Evolutionary conservation across 2,113 vertebrate genomes (phyloP), one percentile per base, ranked within the genome.

Genomic region (Chelonoidis abingdonii): DNA sequence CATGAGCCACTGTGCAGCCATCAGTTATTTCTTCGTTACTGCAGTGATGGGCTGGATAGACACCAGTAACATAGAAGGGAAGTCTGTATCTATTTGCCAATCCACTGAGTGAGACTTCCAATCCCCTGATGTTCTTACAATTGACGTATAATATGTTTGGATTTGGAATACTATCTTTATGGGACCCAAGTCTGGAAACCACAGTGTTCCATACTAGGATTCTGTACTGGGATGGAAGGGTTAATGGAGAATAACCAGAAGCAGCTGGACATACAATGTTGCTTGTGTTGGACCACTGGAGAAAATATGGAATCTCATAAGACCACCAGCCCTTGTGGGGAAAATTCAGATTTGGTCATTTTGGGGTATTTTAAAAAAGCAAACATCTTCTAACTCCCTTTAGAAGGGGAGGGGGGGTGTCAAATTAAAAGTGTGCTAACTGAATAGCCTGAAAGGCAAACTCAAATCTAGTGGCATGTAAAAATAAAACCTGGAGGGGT

Each of bases 1-100:
- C 59, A 96, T 92, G 95, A 96, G 94, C 95, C 72, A 89, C 72
- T 94, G 41, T 21, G 44, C 1, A 2, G 35, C 6, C 72, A 62
- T 53, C 49, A 49, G 6, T 94, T 96, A 11, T 44, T 5, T 90
- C 72, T 95, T 89, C 29, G 89, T 90, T 78, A 62, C 44, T 56
- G 14, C n/a, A 88, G 9, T 62, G 85, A 84, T 81, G 82, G 78
- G 0, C 12, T 94, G 78, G 49, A 8, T 89, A 72, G 0, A 1
- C 94, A 84, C 31, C 83, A 90, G 80, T 6, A 86, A 49, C 54
- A 14, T 87, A 88, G 56, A 89, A 87, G 62, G 78, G 78, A 95
- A 76, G 79, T 82, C 1, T 87, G 29, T 57, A 52, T 4, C 50
- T 1, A 0, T 29, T 22, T 78, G 53, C 62, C 62, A 69, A 35